Evolutionary conservation across 2,888 invertebrate genomes (phyloP).

Genomic region (Patella pellucida): DNA sequence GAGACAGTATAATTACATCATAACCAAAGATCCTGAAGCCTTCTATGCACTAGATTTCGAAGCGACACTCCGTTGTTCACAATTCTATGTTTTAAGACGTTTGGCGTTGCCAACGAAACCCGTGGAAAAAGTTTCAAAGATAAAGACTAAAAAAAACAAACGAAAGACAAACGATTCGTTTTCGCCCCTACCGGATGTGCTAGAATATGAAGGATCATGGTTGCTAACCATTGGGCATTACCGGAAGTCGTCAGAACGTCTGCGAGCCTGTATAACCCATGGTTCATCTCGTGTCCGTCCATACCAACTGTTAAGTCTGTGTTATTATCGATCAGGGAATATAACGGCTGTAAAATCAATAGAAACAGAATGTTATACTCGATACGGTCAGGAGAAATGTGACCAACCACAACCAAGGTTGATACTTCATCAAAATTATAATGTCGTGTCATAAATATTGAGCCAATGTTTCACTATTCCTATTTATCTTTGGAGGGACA

Average conservation of each 20-base stretch:
- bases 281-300: not conserved
- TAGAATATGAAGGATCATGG: slow-evolving; percentile 1
- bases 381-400: not conserved
- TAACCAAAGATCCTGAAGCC: not conserved
- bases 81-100: not conserved
- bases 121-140: not conserved
- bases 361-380: not conserved
- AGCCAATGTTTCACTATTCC: too few species aligned
- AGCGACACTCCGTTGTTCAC: not conserved
- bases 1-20: not conserved
- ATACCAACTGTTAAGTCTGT: not conserved
- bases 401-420: not conserved
- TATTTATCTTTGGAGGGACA: too few species aligned
- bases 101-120: too few species aligned
- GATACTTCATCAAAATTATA: not conserved
- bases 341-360: not conserved
- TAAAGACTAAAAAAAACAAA: not conserved
- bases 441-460: not conserved
- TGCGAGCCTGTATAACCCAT: not conserved
- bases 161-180: not conserved
- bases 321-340: not conserved
- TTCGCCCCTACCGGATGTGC: not conserved
- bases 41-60: not conserved
- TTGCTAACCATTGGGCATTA: not conserved
- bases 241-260: slow-evolving; percentile 2